Conservation (phyloP, 2,113 vertebrate genomes). For the Lophotis ruficrista region DNA sequence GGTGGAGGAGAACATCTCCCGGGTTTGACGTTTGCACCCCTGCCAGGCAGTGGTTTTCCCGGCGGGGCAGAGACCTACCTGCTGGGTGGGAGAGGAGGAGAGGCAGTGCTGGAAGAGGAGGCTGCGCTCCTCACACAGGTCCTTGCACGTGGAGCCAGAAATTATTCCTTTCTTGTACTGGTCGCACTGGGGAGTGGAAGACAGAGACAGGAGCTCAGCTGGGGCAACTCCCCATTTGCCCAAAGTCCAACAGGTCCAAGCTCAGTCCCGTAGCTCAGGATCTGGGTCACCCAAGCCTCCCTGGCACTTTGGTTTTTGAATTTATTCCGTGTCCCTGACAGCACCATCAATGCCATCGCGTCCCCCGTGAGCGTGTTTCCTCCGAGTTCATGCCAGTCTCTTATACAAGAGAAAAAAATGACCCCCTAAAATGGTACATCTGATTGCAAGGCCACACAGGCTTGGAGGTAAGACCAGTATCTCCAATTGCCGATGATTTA, state of each 20-base stretch:
- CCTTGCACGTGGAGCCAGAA: slow-evolving; percentile 90
- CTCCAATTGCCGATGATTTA: background rate
- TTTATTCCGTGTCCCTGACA: accelerated
- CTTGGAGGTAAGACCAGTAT: background rate
- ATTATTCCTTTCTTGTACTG: slow-evolving; percentile 95
- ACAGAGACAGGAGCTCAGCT: background rate
- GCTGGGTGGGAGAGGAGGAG: slow-evolving; percentile 85
- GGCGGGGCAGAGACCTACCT: slow-evolving; percentile 74
- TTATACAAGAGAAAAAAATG: background rate
- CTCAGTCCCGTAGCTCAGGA: background rate
- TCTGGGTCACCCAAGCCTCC: background rate
- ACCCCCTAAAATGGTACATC: background rate
- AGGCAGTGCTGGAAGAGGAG: slow-evolving; percentile 89
- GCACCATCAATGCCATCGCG: background rate
- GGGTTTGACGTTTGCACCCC: background rate
- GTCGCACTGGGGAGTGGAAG: slow-evolving; percentile 83
- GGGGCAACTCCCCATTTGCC: accelerated
- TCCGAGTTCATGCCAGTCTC: accelerated
- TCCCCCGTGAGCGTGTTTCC: background rate
- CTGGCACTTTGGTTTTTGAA: background rate
- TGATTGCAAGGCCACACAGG: background rate
- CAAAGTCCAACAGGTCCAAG: background rate
- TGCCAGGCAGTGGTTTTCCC: background rate
- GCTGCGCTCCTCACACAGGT: slow-evolving; percentile 86
- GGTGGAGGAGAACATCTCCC: background rate